Conservation (phyloP, 2,888 invertebrate genomes). For the Cantharis lateralis region DNA sequence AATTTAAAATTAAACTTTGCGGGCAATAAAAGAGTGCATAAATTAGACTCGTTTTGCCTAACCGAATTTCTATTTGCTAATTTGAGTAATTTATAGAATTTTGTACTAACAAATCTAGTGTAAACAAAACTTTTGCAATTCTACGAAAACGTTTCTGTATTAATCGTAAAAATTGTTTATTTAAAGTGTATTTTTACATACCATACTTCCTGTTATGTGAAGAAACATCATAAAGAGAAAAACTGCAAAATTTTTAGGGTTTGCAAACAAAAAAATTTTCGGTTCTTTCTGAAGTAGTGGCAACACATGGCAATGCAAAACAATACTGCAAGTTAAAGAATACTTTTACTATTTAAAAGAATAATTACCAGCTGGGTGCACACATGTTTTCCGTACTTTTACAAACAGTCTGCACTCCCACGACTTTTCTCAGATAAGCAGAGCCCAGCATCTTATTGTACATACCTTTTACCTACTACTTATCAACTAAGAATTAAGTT, state of each 20-base stretch:
- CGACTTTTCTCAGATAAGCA: neutral
- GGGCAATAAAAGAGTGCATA: neutral
- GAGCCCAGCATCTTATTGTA: neutral
- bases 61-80: neutral
- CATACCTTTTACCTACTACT: neutral
- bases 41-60: neutral
- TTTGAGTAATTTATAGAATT: neutral
- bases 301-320: constrained; percentile 3
- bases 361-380: constrained; percentile 6
- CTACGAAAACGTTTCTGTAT: neutral
- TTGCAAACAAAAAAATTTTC: neutral
- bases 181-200: neutral
- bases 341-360: neutral
- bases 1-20: neutral
- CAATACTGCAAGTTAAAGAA: neutral
- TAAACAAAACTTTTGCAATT: neutral
- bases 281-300: neutral
- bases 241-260: neutral
- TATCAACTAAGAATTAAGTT: neutral
- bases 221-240: neutral
- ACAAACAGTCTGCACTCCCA: constrained; percentile 5
- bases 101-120: neutral
- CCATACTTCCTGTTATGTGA: neutral
- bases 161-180: neutral
- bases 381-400: constrained; percentile 11